phyloP scores from a whole-genome alignment of 2,113 vertebrate genomes.

The Pomatorhinus ruficollis region DNA sequence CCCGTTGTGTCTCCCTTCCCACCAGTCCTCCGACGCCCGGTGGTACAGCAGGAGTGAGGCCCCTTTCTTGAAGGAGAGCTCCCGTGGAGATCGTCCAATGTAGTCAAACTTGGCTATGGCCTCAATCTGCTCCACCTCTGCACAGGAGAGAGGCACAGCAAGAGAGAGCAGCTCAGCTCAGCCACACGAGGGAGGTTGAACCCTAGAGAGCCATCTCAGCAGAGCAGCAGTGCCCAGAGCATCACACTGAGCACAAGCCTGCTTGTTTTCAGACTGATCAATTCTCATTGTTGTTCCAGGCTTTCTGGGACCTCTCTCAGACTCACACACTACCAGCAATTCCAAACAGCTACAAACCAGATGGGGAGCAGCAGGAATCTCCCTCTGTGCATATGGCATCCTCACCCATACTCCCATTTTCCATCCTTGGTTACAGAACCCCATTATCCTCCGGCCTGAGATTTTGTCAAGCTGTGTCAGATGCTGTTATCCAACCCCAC shows the following conservation, averaged over 20 bases:
- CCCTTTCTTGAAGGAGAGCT: conserved; percentile 97
- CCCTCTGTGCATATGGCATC: background rate
- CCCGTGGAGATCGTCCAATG: conserved; percentile 87
- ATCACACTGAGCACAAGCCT: background rate
- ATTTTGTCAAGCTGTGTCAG: background rate
- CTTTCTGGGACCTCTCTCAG: background rate
- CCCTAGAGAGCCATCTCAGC: background rate
- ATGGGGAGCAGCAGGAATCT: background rate
- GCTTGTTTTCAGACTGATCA: background rate
- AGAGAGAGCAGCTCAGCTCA: background rate
- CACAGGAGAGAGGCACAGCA: background rate
- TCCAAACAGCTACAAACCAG: background rate
- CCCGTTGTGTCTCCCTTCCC: conserved; percentile 96
- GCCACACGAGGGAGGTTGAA: background rate
- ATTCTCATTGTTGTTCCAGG: background rate
- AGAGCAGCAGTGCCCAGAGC: background rate
- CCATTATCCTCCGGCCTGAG: background rate
- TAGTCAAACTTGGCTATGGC: conserved; percentile 99
- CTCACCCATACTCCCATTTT: background rate
- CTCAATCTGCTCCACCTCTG: conserved; percentile 98
- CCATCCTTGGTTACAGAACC: background rate
- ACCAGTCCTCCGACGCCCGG: conserved; percentile 96
- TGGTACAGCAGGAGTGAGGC: conserved; percentile 95
- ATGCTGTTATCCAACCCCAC: background rate
- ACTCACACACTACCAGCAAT: background rate